Evolutionary conservation across 2,797 vertebrate species (phyloP), one percentile per base, ranked within the genome.

Genomic region (Cossypha dichroa): DNA sequence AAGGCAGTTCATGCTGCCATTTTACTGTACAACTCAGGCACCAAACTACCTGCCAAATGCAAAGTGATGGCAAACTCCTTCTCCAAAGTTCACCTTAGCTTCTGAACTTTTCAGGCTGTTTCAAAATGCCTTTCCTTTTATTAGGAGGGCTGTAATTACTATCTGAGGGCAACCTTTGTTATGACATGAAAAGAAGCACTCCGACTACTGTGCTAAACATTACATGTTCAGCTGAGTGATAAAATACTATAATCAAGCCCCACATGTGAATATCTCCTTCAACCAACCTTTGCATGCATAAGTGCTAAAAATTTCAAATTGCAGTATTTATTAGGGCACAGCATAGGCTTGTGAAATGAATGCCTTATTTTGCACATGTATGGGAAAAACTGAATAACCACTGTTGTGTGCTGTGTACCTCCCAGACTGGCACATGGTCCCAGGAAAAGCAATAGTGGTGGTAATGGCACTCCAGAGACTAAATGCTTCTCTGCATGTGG

Each of bases 241-340:
- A 85, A 97, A 97, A 93, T 77, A 96, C 96, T 96, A 79, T 96
- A 97, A 97, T 97, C 92, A 96, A 94, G 36, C 34, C 63, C 62
- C 63, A 62, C 73, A 64, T 38, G 79, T 88, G 89, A 95, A 79
- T 85, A 13, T 83, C 70, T 77, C 85, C 64, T 95, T 93, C 92
- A 88, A 77, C 38, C 51, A 96, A 74, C 43, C 51, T 70, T 88
- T 3, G 5, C 63, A 63, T 86, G 62, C 0, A 0, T 43, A 92
- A 96, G 58, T 43, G 26, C 69, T 88, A 41, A 78, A 56, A 56
- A 75, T 84, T 93, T 85, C 51, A 68, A 62, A 72, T 66, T 2
- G 8, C 17, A 49, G 69, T 56, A 59, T 76, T 90, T 90, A 84
- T 76, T 67, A 91, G 19, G 41, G 54, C 45, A 17, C 77, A 90